These are phyloP conservation scores for Nebria ingens DNA, from an alignment of 1,140 invertebrate genomes.

Conservation along the genomic window DNA sequence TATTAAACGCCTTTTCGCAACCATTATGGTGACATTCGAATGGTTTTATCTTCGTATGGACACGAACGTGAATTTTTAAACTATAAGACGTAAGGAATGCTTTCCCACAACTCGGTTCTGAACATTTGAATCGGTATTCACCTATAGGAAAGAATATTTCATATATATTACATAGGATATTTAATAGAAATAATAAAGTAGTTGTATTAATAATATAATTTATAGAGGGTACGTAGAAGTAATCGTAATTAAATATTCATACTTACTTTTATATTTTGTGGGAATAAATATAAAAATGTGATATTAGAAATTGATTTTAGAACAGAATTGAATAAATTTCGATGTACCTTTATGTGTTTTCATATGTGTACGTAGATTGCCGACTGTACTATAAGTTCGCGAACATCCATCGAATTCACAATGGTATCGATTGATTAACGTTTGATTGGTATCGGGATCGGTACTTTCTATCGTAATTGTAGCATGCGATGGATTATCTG, in stretches of 20 bases:
- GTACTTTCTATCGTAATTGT: slow-evolving; percentile 55
- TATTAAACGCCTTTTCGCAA: slow-evolving; percentile 91
- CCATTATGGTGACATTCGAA: slow-evolving; percentile 66
- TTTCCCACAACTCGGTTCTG: slow-evolving; percentile 78
- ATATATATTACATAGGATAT: too few species aligned
- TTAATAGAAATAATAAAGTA: background rate
- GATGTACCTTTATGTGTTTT: slow-evolving; percentile 87
- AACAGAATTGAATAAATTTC: too few species aligned
- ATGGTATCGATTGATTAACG: slow-evolving; percentile 58
- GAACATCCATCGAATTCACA: slow-evolving; percentile 86
- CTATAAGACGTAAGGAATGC: slow-evolving; percentile 91
- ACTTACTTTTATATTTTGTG: background rate
- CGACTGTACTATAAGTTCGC: slow-evolving; percentile 86
- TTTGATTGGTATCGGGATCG: slow-evolving; percentile 51
- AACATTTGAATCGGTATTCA: slow-evolving; percentile 89
- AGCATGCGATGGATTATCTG: slow-evolving; percentile 55
- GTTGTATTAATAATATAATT: background rate
- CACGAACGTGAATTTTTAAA: slow-evolving; percentile 87
- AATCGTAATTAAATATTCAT: too few species aligned
- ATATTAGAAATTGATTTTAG: slow-evolving; percentile 9
- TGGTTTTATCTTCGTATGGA: slow-evolving; percentile 91
- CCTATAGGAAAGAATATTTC: slow-evolving; percentile 63
- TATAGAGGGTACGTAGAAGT: too few species aligned
- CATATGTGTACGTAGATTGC: slow-evolving; percentile 89
- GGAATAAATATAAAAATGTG: background rate